Evolutionary conservation across 2,113 vertebrate species (phyloP).

Genomic region (Dendrocopos noguchii): DNA sequence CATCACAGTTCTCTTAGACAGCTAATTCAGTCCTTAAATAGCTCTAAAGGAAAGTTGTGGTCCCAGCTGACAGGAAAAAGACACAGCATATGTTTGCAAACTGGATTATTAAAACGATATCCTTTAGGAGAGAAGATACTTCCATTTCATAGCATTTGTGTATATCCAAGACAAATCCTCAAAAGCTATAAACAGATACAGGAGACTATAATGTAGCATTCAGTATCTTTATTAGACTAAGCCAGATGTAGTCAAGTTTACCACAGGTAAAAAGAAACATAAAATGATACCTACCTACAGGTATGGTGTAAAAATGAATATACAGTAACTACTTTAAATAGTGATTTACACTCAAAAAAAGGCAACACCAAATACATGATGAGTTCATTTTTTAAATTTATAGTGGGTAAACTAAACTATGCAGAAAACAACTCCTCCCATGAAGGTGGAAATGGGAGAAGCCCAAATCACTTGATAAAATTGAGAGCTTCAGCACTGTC

Average conservation of each 20-base stretch:
- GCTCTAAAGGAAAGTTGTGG: background rate
- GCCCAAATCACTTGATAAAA: background rate
- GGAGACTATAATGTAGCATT: background rate
- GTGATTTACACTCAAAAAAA: background rate
- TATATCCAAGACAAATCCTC: conserved; percentile 11
- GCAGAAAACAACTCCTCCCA: background rate
- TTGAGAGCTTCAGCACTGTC: background rate
- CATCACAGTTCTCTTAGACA: too few relatives aligned
- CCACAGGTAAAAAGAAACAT: background rate
- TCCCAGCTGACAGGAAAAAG: background rate
- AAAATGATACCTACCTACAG: background rate
- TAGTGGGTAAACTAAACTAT: background rate
- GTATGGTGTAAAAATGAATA: background rate
- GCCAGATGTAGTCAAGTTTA: background rate
- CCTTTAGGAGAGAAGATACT: background rate
- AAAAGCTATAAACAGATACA: conserved; percentile 3
- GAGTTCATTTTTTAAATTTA: background rate
- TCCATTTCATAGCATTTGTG: background rate
- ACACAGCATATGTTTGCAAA: background rate
- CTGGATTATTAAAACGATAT: conserved; percentile 29
- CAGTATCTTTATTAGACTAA: background rate
- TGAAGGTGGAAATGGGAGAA: background rate
- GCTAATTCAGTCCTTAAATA: too few relatives aligned
- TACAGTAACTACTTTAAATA: background rate
- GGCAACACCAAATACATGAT: background rate